A percentile compares a stretch with the other conserved stretches of the same genome.
phyloP scores from a whole-genome alignment of 92 coral and sea anemone genomes.

The Pocillopora grandis region DNA sequence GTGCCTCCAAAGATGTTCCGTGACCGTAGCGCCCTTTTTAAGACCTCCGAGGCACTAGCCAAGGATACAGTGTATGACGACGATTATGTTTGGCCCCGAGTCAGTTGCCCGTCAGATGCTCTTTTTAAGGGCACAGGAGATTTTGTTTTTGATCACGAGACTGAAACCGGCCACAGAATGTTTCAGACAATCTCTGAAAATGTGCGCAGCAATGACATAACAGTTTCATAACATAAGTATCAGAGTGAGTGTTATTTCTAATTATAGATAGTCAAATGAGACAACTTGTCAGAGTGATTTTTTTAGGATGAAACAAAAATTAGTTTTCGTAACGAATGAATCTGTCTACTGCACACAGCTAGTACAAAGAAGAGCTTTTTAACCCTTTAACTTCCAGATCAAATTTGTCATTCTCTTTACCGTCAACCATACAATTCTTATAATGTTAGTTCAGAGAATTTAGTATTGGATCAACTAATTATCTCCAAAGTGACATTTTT shows the following conservation, averaged over 20 bases:
- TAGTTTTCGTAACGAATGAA: too few species aligned
- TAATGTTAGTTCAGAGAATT: too few species aligned
- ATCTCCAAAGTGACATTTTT: too few species aligned
- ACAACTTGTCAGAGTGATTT: too few species aligned
- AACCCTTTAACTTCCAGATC: too few species aligned
- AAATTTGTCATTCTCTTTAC: too few species aligned
- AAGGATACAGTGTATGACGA: slow-evolving; percentile 73
- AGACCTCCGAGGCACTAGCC: slow-evolving; percentile 63
- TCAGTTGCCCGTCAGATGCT: slow-evolving; percentile 76
- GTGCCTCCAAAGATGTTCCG: slow-evolving; percentile 84
- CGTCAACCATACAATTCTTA: too few species aligned
- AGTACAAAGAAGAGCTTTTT: too few species aligned
- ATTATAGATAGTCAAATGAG: background rate
- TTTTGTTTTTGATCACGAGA: slow-evolving; percentile 80
- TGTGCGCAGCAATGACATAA: slow-evolving; percentile 29
- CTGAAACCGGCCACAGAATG: slow-evolving; percentile 86
- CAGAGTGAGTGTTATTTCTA: background rate
- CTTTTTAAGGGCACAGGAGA: slow-evolving; percentile 54
- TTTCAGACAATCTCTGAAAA: slow-evolving; percentile 56
- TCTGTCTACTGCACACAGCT: too few species aligned
- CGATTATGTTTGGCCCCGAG: slow-evolving; percentile 80
- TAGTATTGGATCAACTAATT: too few species aligned
- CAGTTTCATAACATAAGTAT: slow-evolving; percentile 30
- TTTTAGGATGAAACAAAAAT: too few species aligned
- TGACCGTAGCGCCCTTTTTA: slow-evolving; percentile 86